Evolutionary conservation across 2,113 vertebrate genomes (phyloP), one percentile per base, ranked within the genome.

Genomic region (Chrysochloris asiatica): DNA sequence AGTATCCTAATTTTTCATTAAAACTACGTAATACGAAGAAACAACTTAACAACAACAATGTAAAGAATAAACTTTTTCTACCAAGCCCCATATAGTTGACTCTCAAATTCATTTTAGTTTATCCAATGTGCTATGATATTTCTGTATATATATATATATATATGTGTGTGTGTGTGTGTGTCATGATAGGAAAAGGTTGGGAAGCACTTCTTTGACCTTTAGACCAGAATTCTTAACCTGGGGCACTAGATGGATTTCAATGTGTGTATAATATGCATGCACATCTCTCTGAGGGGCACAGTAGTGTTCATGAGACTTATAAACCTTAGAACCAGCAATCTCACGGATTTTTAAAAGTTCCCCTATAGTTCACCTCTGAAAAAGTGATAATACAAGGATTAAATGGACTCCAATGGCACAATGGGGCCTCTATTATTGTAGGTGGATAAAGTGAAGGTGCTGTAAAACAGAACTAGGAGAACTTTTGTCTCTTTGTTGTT

Each of bases 271-370:
- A 94, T 82, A 91, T 52, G 12, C 21, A 95, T 86, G 12, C 48
- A 4, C 38, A 77, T 83, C 30, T 90, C 92, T 94, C 56, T 95
- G 26, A 38, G 79, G 36, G 84, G 33, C 86, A 22, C 33, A 38
- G 76, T 30, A 79, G 28, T 82, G 88, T 89, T 94, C 36, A 90
- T 86, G 6, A 91, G 76, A 22, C 79, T 93, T 50, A 91, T 52
- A 94, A 90, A 90, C 50, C 41, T 90, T 84, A 85, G 75, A 65
- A 76, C 11, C 4, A 90, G 63, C 43, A 22, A 84, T 81, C 54
- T 93, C 47, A 84, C 78, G 63, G 59, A 87, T 87, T 95, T n/a
- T 93, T 67, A 93, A 61, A 93, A 92, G 50, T 85, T 85, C n/a
- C 26, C 24, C 47, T 82, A 79, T 76, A 75, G 82, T 88, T 95